Percentiles rank a stretch among this genome's conserved stretches.
These are phyloP conservation scores for Euura lappo DNA, from an alignment of 1,140 invertebrate species.

Conservation along the genomic window DNA sequence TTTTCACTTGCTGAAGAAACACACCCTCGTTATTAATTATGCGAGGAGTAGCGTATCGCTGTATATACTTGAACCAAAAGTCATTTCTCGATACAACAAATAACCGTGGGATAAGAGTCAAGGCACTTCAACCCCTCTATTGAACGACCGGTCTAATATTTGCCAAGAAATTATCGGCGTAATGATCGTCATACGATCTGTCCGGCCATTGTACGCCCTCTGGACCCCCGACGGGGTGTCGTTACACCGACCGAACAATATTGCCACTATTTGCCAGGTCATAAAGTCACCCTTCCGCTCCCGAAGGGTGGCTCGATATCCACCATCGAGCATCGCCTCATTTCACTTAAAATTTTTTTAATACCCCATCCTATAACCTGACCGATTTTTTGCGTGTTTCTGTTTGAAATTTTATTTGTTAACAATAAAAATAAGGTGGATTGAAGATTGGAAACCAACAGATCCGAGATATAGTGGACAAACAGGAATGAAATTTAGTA, in stretches of 20 bases:
- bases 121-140: conserved; percentile 24
- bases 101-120: neutral
- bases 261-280: conserved; percentile 41
- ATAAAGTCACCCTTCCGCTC: conserved; percentile 21
- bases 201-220: conserved; percentile 26
- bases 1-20: too few species aligned
- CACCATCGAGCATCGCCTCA: too few species aligned
- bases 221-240: conserved; percentile 38
- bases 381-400: too few species aligned
- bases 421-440: too few species aligned
- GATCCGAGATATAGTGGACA: too few species aligned
- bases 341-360: too few species aligned
- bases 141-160: conserved; percentile 30
- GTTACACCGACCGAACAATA: conserved; percentile 39
- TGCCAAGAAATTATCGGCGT: conserved; percentile 33
- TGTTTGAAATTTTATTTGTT: too few species aligned
- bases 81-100: neutral
- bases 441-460: too few species aligned
- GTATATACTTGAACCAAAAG: neutral
- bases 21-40: too few species aligned
- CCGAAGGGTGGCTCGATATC: neutral
- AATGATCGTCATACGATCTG: conserved; percentile 26
- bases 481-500: too few species aligned
- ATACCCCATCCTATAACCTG: too few species aligned
- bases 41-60: too few species aligned